Evolutionary conservation across 2,797 vertebrate genomes (phyloP), one percentile per base, ranked within the genome.

Genomic region (Coendou prehensilis): DNA sequence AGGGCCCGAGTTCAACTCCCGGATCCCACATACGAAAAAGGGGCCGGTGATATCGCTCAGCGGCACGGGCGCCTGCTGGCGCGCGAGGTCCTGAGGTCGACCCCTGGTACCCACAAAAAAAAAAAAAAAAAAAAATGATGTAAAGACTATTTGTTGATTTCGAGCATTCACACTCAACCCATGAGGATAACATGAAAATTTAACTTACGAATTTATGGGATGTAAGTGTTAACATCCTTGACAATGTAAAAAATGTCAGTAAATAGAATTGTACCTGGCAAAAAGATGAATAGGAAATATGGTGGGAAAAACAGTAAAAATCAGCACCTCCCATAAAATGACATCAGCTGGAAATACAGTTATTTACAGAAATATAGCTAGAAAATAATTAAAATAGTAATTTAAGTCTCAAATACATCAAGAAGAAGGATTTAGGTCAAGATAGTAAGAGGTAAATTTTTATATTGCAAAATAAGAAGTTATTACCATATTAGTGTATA

Each of bases 301-400:
- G 26, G 45, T 64, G 22, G 18, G 28, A 84, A 76, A 10, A 76
- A 20, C 22, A 30, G 54, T 20, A 52, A 90, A 90, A 87, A 37
- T 57, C 9, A 56, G 33, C 18, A 71, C 81, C 59, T 83, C 41
- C 30, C 30, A 71, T 23, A 47, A 87, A 95, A 84, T 61, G 18
- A 6, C 15, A 75, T 76, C 20, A 45, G 28, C 1, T 83, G 71
- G 56, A 89, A 79, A 71, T n/a, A 64, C 6, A 83, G 6, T 37
- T 80, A 9, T 52, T 78, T 56, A 59, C 3, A 86, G 30, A 37
- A 86, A 91, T 82, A 28, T 11, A 86, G n/a, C 18, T 45, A 89
- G 61, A 52, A 93, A 78, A 37, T 15, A 86, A 87, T 83, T 94
- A 30, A 89, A 52, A 52, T 52, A 87, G 79, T 50, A 94, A 83